phyloP scores from a whole-genome alignment of 2,113 vertebrate species.

The Phycodurus eques region DNA sequence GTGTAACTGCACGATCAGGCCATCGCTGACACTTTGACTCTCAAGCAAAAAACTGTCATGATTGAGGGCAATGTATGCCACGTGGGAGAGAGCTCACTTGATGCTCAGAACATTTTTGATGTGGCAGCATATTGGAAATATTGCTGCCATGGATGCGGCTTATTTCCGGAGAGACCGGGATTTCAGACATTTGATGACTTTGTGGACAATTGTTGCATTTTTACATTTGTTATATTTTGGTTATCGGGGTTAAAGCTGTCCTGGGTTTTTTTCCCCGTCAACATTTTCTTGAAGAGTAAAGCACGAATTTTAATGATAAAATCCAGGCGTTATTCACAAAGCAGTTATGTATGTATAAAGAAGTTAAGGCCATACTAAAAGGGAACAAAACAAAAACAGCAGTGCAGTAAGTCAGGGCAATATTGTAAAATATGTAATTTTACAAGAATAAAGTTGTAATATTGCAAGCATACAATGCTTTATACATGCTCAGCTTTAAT shows the following conservation, averaged over 20 bases:
- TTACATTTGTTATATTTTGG: not conserved
- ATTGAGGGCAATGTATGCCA: constrained; percentile 49
- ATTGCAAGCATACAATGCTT: too few relatives aligned
- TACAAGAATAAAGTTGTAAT: too few relatives aligned
- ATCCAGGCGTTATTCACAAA: too few relatives aligned
- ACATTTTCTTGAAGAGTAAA: not conserved
- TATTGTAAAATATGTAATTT: too few relatives aligned
- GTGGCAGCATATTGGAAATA: constrained; percentile 58
- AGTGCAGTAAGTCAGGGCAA: too few relatives aligned
- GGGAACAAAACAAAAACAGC: too few relatives aligned
- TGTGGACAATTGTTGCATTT: not conserved
- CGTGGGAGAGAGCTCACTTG: constrained; percentile 48
- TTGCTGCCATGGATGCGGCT: constrained; percentile 8
- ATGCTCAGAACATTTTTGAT: constrained; percentile 61
- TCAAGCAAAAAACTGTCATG: constrained; percentile 45
- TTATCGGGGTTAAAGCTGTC: not conserved
- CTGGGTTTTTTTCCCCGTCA: too few relatives aligned
- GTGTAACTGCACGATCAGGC: constrained; percentile 49
- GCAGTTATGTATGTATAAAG: too few relatives aligned
- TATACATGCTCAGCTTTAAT: too few relatives aligned
- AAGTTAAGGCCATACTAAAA: too few relatives aligned
- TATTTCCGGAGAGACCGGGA: not conserved
- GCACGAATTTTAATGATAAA: not conserved
- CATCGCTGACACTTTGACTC: constrained; percentile 34
- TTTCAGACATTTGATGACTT: not conserved